phyloP scores from a whole-genome alignment of 2,888 invertebrate genomes.

The Spodoptera littoralis region DNA sequence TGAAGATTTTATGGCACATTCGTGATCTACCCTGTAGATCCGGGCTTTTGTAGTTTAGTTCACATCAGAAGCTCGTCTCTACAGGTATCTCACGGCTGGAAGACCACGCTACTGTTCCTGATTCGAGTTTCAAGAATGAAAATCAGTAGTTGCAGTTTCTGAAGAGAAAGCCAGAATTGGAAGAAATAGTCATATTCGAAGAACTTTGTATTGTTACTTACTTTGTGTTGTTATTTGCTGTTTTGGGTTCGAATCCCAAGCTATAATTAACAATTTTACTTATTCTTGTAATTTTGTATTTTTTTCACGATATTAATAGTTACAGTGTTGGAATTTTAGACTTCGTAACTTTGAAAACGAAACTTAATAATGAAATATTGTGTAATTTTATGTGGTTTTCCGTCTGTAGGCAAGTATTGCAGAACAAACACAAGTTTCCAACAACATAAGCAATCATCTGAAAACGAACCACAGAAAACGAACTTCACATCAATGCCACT shows the following conservation, averaged over 20 bases:
- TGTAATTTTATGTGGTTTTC: no score
- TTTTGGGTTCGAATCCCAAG: not conserved
- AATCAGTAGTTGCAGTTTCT: conserved; percentile 28
- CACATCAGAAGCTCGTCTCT: conserved; percentile 99
- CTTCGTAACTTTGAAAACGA: no score
- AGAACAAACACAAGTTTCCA: no score
- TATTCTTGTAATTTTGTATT: no score
- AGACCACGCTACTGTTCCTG: conserved; percentile 91
- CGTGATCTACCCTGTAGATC: conserved; percentile 99
- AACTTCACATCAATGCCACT: conserved; percentile 26
- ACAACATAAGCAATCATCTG: no score
- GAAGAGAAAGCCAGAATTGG: conserved; percentile 4
- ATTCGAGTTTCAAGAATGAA: conserved; percentile 49
- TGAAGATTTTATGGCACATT: conserved; percentile 92
- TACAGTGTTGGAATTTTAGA: no score
- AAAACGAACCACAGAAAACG: not conserved
- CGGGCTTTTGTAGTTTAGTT: conserved; percentile 99
- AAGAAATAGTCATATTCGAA: no score
- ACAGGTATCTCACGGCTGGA: conserved; percentile 99
- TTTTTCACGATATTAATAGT: no score
- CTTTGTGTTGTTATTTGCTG: not conserved
- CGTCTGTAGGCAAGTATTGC: no score
- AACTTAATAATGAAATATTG: no score
- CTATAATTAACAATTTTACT: no score
- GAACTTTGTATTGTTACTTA: not conserved